phyloP scores from a whole-genome alignment of 2,797 vertebrate species.

The Notoglanidium macrostoma region DNA sequence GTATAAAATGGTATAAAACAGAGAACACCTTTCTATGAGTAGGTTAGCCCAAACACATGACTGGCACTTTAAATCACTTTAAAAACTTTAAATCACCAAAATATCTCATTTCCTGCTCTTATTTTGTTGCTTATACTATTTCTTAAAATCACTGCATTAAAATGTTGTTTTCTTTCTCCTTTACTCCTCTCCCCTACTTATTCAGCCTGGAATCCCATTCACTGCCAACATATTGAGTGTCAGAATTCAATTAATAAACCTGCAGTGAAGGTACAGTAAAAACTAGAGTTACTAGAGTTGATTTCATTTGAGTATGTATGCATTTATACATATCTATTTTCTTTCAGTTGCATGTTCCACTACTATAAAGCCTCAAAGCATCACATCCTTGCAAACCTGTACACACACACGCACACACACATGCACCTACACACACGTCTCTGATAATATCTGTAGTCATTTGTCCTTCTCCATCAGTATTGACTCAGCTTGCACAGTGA shows the following conservation, averaged over 20 bases:
- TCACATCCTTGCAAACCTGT: background rate
- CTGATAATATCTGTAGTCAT: constrained; percentile 59
- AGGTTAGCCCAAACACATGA: background rate
- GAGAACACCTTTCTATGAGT: background rate
- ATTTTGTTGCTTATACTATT: background rate
- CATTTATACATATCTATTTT: background rate
- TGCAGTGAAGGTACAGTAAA: constrained; percentile 90
- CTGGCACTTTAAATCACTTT: no score
- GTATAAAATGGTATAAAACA: background rate
- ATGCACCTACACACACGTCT: background rate
- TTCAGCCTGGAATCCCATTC: constrained; percentile 98
- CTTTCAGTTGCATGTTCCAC: background rate
- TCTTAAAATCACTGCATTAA: background rate
- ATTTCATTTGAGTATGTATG: background rate
- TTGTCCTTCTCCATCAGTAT: constrained; percentile 56
- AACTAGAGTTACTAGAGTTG: constrained; percentile 16
- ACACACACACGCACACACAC: constrained; percentile 11
- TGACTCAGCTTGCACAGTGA: constrained; percentile 65
- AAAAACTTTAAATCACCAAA: background rate
- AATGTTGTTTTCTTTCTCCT: background rate
- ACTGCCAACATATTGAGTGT: constrained; percentile 98
- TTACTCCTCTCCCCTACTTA: constrained; percentile 1
- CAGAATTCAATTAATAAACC: constrained; percentile 99
- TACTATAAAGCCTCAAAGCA: background rate
- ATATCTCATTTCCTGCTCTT: background rate